A percentile compares a stretch with the other conserved stretches of the same genome.
These are phyloP conservation scores for Pseudochromis fuscus DNA, from an alignment of 2,797 vertebrate genomes.

Conservation along the genomic window DNA sequence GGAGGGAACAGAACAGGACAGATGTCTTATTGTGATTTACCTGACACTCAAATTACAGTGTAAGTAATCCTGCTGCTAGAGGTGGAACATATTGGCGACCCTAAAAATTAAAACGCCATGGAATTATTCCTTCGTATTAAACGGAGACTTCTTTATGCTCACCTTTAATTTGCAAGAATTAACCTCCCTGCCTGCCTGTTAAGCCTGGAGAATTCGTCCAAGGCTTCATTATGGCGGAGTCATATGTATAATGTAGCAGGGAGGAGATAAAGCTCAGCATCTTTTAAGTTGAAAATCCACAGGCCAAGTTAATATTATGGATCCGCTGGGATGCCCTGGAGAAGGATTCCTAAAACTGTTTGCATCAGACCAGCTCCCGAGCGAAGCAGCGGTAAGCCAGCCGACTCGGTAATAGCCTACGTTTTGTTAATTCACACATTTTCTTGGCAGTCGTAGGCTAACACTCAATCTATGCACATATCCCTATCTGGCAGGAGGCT, in stretches of 20 bases:
- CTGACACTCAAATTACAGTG: conserved; percentile 51
- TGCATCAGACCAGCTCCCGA: conserved; percentile 38
- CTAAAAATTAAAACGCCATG: conserved; percentile 56
- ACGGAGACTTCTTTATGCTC: conserved; percentile 46
- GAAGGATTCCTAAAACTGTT: conserved; percentile 55
- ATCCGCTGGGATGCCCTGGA: conserved; percentile 55
- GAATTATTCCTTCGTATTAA: conserved; percentile 62
- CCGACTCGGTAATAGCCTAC: conserved; percentile 45
- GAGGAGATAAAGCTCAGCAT: conserved; percentile 51
- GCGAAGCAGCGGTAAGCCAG: conserved; percentile 33
- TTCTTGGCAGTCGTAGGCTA: conserved; percentile 64
- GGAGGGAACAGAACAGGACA: conserved; percentile 42
- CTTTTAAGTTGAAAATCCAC: conserved; percentile 47
- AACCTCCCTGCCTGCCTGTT: conserved; percentile 56
- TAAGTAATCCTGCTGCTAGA: conserved; percentile 57
- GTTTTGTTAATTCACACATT: conserved; percentile 71
- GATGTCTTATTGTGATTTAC: conserved; percentile 71
- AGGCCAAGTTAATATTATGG: conserved; percentile 64
- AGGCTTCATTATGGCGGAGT: conserved; percentile 49
- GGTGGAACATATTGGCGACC: conserved; percentile 52
- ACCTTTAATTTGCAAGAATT: conserved; percentile 66
- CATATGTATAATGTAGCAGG: conserved; percentile 59
- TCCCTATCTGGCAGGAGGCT: conserved; percentile 61
- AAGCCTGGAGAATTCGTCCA: conserved; percentile 59
- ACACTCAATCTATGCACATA: conserved; percentile 56